A percentile compares a stretch with the other conserved stretches of the same genome.
phyloP scores from a whole-genome alignment of 1,140 invertebrate genomes.

The Sesamia nonagrioides region DNA sequence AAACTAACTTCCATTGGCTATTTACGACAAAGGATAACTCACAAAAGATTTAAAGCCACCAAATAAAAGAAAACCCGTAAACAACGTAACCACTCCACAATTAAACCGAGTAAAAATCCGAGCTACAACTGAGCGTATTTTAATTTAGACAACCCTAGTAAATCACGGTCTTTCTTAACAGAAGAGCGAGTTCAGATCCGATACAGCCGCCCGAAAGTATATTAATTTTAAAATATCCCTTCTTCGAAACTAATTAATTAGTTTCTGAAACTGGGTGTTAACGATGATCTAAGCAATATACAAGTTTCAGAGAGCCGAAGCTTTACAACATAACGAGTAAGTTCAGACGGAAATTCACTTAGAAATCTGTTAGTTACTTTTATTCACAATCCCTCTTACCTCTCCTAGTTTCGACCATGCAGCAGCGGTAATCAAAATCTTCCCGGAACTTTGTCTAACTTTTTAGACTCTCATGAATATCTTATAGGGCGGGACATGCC shows the following conservation, averaged over 20 bases:
- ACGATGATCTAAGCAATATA: slow-evolving; percentile 65
- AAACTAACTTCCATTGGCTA: slow-evolving; percentile 32
- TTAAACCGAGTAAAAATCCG: slow-evolving; percentile 28
- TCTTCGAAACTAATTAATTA: slow-evolving; percentile 66
- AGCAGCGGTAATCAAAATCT: slow-evolving; percentile 70
- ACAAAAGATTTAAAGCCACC: slow-evolving; percentile 14
- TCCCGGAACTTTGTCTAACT: slow-evolving; percentile 57
- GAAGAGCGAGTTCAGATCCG: slow-evolving; percentile 18
- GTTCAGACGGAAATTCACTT: slow-evolving; percentile 50
- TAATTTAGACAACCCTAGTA: slow-evolving; percentile 35
- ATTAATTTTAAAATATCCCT: slow-evolving; percentile 56
- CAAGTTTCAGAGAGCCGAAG: slow-evolving; percentile 49
- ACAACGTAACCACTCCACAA: slow-evolving; percentile 22
- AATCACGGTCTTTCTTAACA: slow-evolving; percentile 34
- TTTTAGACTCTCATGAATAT: slow-evolving; percentile 77
- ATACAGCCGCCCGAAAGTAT: slow-evolving; percentile 45
- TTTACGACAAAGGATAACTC: slow-evolving; percentile 15
- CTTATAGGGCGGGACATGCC: slow-evolving; percentile 70
- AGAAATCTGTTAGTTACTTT: slow-evolving; percentile 44
- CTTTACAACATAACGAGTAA: slow-evolving; percentile 44
- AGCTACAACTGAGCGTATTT: slow-evolving; percentile 30
- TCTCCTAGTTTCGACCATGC: slow-evolving; percentile 44
- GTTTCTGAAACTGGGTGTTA: slow-evolving; percentile 58
- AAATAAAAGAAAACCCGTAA: slow-evolving; percentile 17
- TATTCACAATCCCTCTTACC: slow-evolving; percentile 31